These are phyloP conservation scores for Pandemis corylana DNA, from an alignment of 2,888 invertebrate species.

Conservation along the genomic window DNA sequence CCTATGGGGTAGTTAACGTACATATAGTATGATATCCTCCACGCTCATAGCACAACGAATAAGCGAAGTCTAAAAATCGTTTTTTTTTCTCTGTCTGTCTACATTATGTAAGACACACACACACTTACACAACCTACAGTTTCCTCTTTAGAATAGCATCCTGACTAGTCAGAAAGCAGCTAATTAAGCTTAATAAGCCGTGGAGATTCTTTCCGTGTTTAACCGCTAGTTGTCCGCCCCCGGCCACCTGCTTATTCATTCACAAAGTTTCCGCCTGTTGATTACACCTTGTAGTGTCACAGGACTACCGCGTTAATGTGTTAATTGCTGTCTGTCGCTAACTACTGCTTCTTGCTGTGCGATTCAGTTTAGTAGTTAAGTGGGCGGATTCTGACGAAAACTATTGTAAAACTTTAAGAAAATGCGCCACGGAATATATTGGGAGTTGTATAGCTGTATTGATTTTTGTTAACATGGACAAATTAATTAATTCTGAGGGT, in stretches of 20 bases:
- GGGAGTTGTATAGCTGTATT: no score
- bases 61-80: no score
- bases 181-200: slow-evolving; percentile 27
- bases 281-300: slow-evolving; percentile 66
- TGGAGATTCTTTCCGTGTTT: slow-evolving; percentile 21
- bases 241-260: slow-evolving; percentile 63
- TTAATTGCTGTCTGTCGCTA: slow-evolving; percentile 65
- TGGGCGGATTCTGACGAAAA: slow-evolving; percentile 20
- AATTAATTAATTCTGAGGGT: no score
- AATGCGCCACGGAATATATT: background rate
- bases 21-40: no score
- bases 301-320: slow-evolving; percentile 57
- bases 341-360: slow-evolving; percentile 49
- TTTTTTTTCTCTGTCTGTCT: no score
- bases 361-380: slow-evolving; percentile 20
- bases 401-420: slow-evolving; percentile 15
- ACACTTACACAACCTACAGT: no score
- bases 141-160: background rate
- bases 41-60: no score
- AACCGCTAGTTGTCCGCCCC: slow-evolving; percentile 37
- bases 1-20: no score
- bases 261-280: slow-evolving; percentile 66
- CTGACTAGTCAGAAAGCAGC: slow-evolving; percentile 7
- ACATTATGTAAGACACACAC: no score
- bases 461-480: no score